Evolutionary conservation across 1,140 invertebrate species (phyloP), one percentile per base, ranked within the genome.

Genomic region (Ceratina calcarata): DNA sequence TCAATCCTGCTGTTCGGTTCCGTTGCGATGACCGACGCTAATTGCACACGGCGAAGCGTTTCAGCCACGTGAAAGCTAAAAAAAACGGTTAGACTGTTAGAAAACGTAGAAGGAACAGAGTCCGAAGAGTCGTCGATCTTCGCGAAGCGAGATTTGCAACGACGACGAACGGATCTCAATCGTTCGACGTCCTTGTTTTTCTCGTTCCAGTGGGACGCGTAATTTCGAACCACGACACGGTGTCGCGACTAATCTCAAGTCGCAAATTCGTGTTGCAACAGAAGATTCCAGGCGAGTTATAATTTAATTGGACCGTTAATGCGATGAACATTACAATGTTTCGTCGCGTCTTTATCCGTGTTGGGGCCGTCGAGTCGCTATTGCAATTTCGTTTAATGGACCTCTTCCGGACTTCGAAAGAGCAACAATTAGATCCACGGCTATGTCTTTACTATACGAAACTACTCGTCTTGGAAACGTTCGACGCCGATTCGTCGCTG

Each of bases 231-330:
- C 66, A 70, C 67, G 70, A 45, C 6, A 6, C 10, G 10, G 6
- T 0, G 27, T 78, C 71, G 58, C 67, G 53, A 62, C 67, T 57
- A 71, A 78, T 78, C 71, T 71, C 67, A 58, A 45, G 71, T 72
- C 58, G 51, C 67, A n/a, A 45, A 62, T 78, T 78, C 67, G 57
- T 72, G 55, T 78, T 78, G 49, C 76, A 70, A 70, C 76, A 24
- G 67, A 12, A 67, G 32, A 78, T 71, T 78, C 76, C 71, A 78
- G 76, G 68, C 68, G 32, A 80, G 85, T 81, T 55, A 70, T 80
- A 83, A 86, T 83, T 86, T 86, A 83, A 86, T 86, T 85, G 85
- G 85, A 80, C 78, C 73, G 70, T 32, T 86, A 82, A 70, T 66
- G 16, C 62, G 53, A 37, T 49, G 70, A 68, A 81, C 78, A 71